Evolutionary conservation across 2,888 invertebrate genomes (phyloP).

Genomic region (Sesia bembeciformis): DNA sequence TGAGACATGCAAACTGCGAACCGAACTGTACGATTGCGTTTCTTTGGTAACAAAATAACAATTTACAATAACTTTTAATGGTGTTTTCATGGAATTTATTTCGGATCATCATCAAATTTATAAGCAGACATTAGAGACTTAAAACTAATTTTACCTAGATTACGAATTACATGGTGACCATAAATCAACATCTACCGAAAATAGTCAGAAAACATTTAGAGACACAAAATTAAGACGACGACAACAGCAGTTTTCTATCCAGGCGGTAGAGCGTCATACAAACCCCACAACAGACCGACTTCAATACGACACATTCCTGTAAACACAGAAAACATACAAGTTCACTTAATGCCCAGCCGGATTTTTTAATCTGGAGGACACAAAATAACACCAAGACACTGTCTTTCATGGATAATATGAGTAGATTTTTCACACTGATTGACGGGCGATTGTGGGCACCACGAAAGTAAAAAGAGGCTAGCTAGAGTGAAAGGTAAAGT

Average conservation of each 20-base stretch:
- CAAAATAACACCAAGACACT: not conserved
- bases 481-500: no score
- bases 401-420: not conserved
- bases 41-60: not conserved
- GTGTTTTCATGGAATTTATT: not conserved
- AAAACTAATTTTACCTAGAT: not conserved
- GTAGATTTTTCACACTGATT: not conserved
- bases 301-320: constrained; percentile 39
- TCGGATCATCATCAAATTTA: not conserved
- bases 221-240: constrained; percentile 31
- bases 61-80: not conserved
- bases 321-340: constrained; percentile 47
- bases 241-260: constrained; percentile 39
- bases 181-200: constrained; percentile 37
- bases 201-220: constrained; percentile 10
- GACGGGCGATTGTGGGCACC: not conserved
- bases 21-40: not conserved
- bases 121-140: not conserved
- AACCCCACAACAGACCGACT: constrained; percentile 49
- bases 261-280: constrained; percentile 38
- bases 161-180: constrained; percentile 4
- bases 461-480: no score
- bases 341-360: constrained; percentile 14
- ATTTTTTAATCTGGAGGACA: not conserved
- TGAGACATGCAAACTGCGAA: no score